Percentiles rank a stretch among this genome's conserved stretches.
phyloP scores from a whole-genome alignment of 2,113 vertebrate genomes.

The Leucoraja erinaceus region DNA sequence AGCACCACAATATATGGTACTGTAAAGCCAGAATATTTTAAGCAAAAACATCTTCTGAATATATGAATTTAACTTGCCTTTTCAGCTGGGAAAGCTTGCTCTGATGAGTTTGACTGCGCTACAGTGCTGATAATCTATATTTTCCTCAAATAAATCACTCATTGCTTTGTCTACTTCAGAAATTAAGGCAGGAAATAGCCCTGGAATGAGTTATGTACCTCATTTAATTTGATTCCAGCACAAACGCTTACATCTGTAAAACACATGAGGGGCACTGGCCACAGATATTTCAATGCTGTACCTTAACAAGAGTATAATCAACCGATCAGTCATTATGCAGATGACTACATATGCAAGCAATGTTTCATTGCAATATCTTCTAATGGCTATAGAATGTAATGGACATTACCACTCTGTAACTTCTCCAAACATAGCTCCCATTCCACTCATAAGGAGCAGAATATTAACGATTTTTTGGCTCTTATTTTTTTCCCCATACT shows the following conservation, averaged over 20 bases:
- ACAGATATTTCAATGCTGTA: conserved; percentile 18
- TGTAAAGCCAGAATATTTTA: not conserved
- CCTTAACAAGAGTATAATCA: conserved; percentile 13
- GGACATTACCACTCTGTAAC: not conserved
- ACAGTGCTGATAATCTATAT: not conserved
- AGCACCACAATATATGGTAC: not conserved
- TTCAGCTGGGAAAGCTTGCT: not conserved
- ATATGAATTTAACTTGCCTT: not conserved
- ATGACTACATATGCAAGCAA: conserved; percentile 11
- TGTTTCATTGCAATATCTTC: conserved; percentile 22
- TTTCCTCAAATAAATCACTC: not conserved
- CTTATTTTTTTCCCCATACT: not conserved
- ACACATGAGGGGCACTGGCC: conserved; percentile 33
- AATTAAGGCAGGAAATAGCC: conserved; percentile 21
- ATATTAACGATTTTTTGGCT: not conserved
- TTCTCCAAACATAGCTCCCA: not conserved
- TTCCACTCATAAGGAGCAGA: not conserved
- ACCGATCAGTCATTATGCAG: conserved; percentile 21
- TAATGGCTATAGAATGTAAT: conserved; percentile 23
- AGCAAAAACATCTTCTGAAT: not conserved
- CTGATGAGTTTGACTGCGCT: not conserved
- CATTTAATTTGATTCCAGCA: conserved; percentile 18
- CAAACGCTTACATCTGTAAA: conserved; percentile 34
- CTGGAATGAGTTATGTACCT: conserved; percentile 30
- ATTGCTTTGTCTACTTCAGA: not conserved